Conservation (phyloP, 2,797 vertebrate genomes). For the Perodicticus potto region DNA sequence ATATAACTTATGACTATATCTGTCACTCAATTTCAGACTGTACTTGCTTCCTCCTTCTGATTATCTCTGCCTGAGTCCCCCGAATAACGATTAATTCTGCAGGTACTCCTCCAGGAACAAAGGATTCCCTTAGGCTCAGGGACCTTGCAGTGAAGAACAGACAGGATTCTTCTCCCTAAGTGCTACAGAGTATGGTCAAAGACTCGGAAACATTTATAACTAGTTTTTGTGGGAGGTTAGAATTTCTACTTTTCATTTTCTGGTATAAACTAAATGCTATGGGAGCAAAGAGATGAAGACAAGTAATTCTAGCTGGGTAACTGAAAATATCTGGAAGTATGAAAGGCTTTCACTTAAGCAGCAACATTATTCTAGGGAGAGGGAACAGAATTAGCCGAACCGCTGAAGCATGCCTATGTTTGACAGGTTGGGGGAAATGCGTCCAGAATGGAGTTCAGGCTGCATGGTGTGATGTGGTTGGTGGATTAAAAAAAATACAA, state of each 20-base stretch:
- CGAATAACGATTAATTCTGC: background rate
- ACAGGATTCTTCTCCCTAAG: background rate
- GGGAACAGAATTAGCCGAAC: background rate
- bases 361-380: background rate
- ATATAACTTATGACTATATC: background rate
- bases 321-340: background rate
- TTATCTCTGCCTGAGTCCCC: background rate
- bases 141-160: background rate
- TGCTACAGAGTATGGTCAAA: background rate
- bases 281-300: background rate
- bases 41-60: fast-evolving
- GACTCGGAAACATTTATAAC: background rate
- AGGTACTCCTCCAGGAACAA: background rate
- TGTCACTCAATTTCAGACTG: background rate
- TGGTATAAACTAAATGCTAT: background rate
- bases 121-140: background rate
- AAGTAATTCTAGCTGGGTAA: background rate
- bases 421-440: background rate
- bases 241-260: background rate
- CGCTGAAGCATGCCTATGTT: background rate
- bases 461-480: too few species aligned
- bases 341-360: background rate
- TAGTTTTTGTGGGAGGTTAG: background rate
- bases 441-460: background rate
- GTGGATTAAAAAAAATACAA: too few species aligned